A percentile compares a stretch with the other conserved stretches of the same genome.
These are phyloP conservation scores for Tapirus indicus DNA, from an alignment of 2,797 vertebrate genomes.

Conservation along the genomic window DNA sequence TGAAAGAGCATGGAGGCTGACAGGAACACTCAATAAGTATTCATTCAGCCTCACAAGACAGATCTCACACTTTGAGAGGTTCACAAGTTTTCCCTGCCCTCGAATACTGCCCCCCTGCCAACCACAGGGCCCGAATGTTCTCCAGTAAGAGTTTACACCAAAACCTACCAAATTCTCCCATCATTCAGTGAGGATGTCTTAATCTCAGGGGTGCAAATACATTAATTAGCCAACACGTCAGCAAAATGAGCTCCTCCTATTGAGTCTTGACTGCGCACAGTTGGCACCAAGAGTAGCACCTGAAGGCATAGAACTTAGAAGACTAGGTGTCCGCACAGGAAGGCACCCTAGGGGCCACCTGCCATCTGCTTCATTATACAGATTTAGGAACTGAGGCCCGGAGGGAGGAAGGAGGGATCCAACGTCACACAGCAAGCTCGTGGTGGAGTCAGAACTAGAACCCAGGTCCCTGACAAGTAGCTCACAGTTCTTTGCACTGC, in stretches of 20 bases:
- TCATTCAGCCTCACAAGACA: background rate
- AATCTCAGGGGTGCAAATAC: background rate
- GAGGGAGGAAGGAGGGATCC: background rate
- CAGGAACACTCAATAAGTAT: background rate
- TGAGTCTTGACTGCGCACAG: background rate
- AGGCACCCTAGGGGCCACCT: background rate
- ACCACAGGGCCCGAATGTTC: background rate
- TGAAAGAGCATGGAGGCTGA: background rate
- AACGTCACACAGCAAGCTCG: background rate
- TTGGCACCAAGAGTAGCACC: background rate
- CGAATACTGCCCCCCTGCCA: background rate
- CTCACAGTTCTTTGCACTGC: background rate
- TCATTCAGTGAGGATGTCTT: accelerated
- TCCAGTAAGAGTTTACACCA: background rate
- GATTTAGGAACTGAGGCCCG: background rate
- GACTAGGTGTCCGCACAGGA: background rate
- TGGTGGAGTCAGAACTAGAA: background rate
- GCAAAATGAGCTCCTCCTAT: background rate
- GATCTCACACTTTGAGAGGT: background rate
- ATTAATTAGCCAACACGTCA: background rate
- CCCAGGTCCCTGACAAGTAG: background rate
- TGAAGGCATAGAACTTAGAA: background rate
- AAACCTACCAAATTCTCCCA: background rate
- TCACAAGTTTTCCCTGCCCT: background rate
- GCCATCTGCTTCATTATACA: background rate